These are phyloP conservation scores for Nansenia antarctica DNA, from an alignment of 2,113 vertebrate genomes.

Conservation along the genomic window DNA sequence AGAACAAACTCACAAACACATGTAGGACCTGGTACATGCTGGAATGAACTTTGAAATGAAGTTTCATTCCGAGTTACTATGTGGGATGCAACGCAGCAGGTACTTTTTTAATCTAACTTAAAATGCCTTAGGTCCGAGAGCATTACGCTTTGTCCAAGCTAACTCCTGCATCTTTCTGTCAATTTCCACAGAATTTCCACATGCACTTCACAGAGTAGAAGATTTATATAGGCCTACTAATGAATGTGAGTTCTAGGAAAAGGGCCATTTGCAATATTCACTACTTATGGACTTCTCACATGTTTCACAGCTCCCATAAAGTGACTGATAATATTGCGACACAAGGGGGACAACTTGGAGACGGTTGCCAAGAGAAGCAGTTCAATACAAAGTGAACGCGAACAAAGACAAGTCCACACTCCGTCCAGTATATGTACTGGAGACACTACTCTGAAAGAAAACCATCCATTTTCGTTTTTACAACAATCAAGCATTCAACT, in stretches of 20 bases:
- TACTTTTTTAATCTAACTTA: constrained; percentile 47
- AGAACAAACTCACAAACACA: constrained; percentile 69
- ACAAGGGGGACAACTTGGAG: background rate
- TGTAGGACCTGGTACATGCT: constrained; percentile 51
- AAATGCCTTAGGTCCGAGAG: constrained; percentile 34
- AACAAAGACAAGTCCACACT: too few relatives aligned
- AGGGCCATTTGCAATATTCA: constrained; percentile 22
- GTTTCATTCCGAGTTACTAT: constrained; percentile 1
- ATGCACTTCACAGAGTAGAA: constrained; percentile 23
- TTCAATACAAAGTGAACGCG: background rate
- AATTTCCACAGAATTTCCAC: constrained; percentile 25
- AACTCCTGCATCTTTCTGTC: background rate
- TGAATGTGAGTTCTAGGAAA: constrained; percentile 18
- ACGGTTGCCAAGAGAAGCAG: background rate
- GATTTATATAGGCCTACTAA: constrained; percentile 25
- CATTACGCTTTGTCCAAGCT: background rate
- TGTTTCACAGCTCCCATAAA: constrained; percentile 17
- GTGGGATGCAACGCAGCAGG: constrained; percentile 41
- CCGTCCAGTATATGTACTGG: too few relatives aligned
- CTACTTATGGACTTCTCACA: constrained; percentile 15
- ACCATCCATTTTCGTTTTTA: too few relatives aligned
- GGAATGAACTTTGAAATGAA: background rate
- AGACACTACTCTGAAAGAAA: too few relatives aligned
- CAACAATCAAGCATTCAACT: too few relatives aligned
- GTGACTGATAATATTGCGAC: background rate